A percentile compares a stretch with the other conserved stretches of the same genome.
phyloP scores from a whole-genome alignment of 2,113 vertebrate genomes.

The Hippocampus abdominalis region DNA sequence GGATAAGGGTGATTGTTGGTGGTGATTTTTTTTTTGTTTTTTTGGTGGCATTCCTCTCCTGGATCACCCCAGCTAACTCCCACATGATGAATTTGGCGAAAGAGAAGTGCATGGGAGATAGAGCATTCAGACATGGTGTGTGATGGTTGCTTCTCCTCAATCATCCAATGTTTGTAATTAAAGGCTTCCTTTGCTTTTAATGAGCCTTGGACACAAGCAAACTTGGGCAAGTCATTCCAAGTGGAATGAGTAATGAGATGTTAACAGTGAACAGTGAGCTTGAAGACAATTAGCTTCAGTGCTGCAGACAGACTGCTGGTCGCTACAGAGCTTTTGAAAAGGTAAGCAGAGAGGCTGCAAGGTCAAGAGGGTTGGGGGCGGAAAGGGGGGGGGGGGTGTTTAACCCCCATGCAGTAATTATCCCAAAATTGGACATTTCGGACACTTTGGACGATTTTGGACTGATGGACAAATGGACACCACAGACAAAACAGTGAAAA shows the following conservation, averaged over 20 bases:
- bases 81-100: background rate
- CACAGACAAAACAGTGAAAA: no score
- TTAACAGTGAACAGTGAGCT: conserved; percentile 56
- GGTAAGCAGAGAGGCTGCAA: conserved; percentile 42
- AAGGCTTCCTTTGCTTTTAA: conserved; percentile 66
- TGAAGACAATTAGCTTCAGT: conserved; percentile 58
- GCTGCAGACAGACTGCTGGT: conserved; percentile 62
- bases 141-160: conserved; percentile 60
- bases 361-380: conserved; percentile 38
- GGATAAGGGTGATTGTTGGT: background rate
- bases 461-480: no score
- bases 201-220: conserved; percentile 66
- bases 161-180: conserved; percentile 54
- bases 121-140: conserved; percentile 24
- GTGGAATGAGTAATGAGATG: conserved; percentile 66
- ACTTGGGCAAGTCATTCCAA: conserved; percentile 64
- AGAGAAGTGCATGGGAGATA: background rate
- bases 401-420: no score
- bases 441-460: no score
- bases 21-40: no score
- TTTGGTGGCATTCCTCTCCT: background rate
- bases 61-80: background rate
- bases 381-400: background rate
- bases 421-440: no score
- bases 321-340: conserved; percentile 45